A percentile compares a stretch with the other conserved stretches of the same genome.
These are phyloP conservation scores for Brassicogethes aeneus DNA, from an alignment of 2,888 invertebrate species.

Conservation along the genomic window DNA sequence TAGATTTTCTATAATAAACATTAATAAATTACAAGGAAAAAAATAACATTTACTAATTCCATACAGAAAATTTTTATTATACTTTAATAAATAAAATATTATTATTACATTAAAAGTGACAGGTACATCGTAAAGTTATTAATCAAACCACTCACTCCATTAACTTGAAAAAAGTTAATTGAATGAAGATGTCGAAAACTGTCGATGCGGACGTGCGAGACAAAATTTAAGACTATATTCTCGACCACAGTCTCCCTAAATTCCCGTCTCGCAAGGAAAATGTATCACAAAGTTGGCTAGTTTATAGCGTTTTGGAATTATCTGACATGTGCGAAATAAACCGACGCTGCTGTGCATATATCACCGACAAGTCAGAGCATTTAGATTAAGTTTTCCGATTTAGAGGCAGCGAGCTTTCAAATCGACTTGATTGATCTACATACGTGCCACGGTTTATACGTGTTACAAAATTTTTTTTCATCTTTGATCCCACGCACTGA, in stretches of 20 bases:
- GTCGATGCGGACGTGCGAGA: no score
- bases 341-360: constrained; percentile 30
- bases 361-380: constrained; percentile 31
- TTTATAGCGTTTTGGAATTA: constrained; percentile 29
- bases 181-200: background rate
- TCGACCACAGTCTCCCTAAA: no score
- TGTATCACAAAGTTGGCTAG: constrained; percentile 30
- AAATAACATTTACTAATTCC: no score
- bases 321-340: constrained; percentile 34
- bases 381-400: constrained; percentile 33
- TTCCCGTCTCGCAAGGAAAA: no score
- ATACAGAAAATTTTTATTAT: no score
- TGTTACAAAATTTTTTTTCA: constrained; percentile 21
- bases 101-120: no score
- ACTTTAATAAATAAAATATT: no score
- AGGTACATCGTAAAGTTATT: no score
- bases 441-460: constrained; percentile 29
- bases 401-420: constrained; percentile 28
- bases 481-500: background rate
- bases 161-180: background rate
- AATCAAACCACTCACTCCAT: no score
- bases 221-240: no score
- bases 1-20: no score
- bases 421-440: constrained; percentile 30
- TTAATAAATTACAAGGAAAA: no score